These are phyloP conservation scores for Spondyliosoma cantharus DNA, from an alignment of 2,797 vertebrate species.

Conservation along the genomic window DNA sequence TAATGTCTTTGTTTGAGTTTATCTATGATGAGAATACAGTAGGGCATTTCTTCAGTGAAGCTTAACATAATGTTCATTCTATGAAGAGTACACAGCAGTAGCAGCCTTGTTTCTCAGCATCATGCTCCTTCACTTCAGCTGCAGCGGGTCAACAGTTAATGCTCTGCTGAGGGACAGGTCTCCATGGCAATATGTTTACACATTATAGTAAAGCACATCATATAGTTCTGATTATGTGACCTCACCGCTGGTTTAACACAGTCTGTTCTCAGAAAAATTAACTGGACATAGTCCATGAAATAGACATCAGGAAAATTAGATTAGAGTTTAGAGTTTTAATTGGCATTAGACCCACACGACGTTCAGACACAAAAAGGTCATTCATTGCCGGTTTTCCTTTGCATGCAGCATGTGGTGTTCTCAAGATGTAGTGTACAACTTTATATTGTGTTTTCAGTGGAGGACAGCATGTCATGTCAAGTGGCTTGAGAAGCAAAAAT, in stretches of 20 bases:
- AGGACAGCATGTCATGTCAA: background rate
- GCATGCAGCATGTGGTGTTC: background rate
- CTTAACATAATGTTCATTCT: background rate
- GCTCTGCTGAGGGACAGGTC: background rate
- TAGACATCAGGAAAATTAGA: background rate
- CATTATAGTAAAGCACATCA: background rate
- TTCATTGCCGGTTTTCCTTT: background rate
- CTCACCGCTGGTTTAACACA: background rate
- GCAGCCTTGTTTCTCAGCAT: background rate
- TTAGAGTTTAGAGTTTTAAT: background rate
- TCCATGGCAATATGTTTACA: background rate
- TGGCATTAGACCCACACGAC: background rate
- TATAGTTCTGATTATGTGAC: background rate
- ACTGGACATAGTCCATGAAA: slow-evolving; percentile 4
- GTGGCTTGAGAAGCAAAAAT: background rate
- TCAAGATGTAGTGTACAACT: background rate
- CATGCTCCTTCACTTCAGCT: slow-evolving; percentile 3
- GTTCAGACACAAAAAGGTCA: background rate
- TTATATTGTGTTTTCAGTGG: background rate
- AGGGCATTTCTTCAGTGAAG: background rate
- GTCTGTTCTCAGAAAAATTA: slow-evolving; percentile 1
- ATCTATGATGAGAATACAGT: background rate
- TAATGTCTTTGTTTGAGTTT: background rate
- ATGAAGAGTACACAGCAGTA: background rate
- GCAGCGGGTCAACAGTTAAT: background rate